These are phyloP conservation scores for Notocelia uddmanniana DNA, from an alignment of 2,888 invertebrate genomes.

Conservation along the genomic window DNA sequence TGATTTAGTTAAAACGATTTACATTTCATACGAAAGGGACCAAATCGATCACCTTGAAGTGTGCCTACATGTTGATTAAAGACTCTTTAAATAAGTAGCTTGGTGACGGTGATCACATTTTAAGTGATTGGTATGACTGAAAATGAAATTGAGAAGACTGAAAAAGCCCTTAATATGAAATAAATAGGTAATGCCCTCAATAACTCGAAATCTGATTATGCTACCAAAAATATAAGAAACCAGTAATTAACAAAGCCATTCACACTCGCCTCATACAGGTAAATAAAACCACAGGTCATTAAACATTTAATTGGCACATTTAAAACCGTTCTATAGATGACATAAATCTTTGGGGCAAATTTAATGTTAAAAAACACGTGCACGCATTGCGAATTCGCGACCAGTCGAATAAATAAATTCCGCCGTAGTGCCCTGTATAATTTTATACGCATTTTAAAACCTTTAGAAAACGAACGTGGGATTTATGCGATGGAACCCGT, in stretches of 20 bases:
- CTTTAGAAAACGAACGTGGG: conserved; percentile 83
- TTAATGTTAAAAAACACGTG: conserved; percentile 67
- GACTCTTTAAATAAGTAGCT: too few species aligned
- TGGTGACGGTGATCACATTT: too few species aligned
- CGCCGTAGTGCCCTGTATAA: conserved; percentile 81
- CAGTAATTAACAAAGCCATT: conserved; percentile 21
- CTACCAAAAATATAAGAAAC: conserved; percentile 22
- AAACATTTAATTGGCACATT: conserved; percentile 41
- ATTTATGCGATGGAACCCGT: conserved; percentile 83
- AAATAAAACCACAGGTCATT: conserved; percentile 36
- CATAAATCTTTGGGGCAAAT: conserved; percentile 36
- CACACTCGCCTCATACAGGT: conserved; percentile 19
- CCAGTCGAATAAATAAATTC: conserved; percentile 70
- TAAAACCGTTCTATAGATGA: conserved; percentile 38
- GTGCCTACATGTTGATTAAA: too few species aligned
- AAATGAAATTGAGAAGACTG: too few species aligned
- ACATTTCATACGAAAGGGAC: too few species aligned
- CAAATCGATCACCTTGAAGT: too few species aligned
- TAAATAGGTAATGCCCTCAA: background rate
- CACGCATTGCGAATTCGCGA: conserved; percentile 61
- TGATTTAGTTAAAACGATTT: too few species aligned
- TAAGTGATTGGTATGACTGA: too few species aligned
- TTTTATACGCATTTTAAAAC: conserved; percentile 85
- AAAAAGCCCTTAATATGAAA: background rate
- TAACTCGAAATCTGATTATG: conserved; percentile 2